Percentiles rank a stretch among this genome's conserved stretches.
These are phyloP conservation scores for Acromyrmex charruanus DNA, from an alignment of 1,140 invertebrate genomes.

Conservation along the genomic window DNA sequence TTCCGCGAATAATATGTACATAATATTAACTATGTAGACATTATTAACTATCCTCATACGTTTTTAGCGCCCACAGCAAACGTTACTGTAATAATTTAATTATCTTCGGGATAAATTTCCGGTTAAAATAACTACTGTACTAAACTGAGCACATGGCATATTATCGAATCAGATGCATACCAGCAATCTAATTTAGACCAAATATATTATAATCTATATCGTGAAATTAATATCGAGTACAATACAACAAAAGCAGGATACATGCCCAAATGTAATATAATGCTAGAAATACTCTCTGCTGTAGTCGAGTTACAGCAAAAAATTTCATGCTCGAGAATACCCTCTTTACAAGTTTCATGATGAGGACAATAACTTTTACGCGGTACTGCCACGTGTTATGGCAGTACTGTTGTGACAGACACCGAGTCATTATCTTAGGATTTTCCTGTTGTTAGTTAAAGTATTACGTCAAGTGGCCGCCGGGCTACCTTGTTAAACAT, in stretches of 20 bases:
- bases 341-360: not conserved
- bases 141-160: not conserved
- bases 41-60: not conserved
- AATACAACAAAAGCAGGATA: slow-evolving; percentile 1
- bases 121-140: slow-evolving; percentile 4
- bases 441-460: not conserved
- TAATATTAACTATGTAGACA: not conserved
- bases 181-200: slow-evolving; percentile 33
- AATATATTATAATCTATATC: not conserved
- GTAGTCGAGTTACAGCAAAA: not conserved
- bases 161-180: slow-evolving; percentile 40
- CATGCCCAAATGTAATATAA: not conserved
- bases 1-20: not conserved
- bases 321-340: not conserved
- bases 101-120: slow-evolving; percentile 22
- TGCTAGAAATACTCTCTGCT: not conserved
- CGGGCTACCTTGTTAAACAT: not conserved
- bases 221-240: slow-evolving; percentile 16
- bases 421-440: slow-evolving; percentile 2
- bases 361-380: not conserved
- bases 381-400: not conserved
- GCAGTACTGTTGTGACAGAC: not conserved
- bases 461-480: slow-evolving; percentile 9
- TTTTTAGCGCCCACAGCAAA: not conserved
- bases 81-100: slow-evolving; percentile 40